Conservation (phyloP, 2,888 invertebrate genomes). For the Tupiocoris notatus region DNA sequence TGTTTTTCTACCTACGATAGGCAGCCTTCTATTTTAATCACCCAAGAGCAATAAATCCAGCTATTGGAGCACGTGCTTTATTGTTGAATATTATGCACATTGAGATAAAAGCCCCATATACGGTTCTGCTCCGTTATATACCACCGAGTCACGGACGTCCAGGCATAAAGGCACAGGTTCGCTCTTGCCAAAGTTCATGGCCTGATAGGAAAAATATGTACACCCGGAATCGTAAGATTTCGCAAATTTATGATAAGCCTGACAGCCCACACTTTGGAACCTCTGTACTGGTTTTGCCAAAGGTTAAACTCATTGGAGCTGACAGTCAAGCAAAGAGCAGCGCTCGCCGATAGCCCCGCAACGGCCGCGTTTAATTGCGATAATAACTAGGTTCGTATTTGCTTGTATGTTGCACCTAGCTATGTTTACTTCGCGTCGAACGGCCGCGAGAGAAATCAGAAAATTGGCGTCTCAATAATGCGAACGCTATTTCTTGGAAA, state of each 20-base stretch:
- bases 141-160: slow-evolving; percentile 29
- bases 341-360: background rate
- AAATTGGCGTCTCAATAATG: no score
- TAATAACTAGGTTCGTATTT: background rate
- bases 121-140: slow-evolving; percentile 23
- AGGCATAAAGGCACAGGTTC: slow-evolving; percentile 21
- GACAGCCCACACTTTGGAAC: slow-evolving; percentile 34
- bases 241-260: slow-evolving; percentile 29
- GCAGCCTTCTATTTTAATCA: slow-evolving; percentile 20
- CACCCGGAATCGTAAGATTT: slow-evolving; percentile 35
- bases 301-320: slow-evolving; percentile 31
- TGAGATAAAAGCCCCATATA: slow-evolving; percentile 37
- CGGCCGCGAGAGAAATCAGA: background rate
- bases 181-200: slow-evolving; percentile 25
- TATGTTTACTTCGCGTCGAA: background rate
- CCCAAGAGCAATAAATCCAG: slow-evolving; percentile 20
- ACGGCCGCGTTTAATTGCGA: background rate
- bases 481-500: no score
- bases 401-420: background rate
- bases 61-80: slow-evolving; percentile 34
- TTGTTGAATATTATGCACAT: slow-evolving; percentile 38
- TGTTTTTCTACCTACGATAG: slow-evolving; percentile 4
- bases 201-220: slow-evolving; percentile 25
- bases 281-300: background rate
- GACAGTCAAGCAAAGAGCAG: background rate